Evolutionary conservation across 2,888 invertebrate genomes (phyloP).

Genomic region (Brachyptera risi): DNA sequence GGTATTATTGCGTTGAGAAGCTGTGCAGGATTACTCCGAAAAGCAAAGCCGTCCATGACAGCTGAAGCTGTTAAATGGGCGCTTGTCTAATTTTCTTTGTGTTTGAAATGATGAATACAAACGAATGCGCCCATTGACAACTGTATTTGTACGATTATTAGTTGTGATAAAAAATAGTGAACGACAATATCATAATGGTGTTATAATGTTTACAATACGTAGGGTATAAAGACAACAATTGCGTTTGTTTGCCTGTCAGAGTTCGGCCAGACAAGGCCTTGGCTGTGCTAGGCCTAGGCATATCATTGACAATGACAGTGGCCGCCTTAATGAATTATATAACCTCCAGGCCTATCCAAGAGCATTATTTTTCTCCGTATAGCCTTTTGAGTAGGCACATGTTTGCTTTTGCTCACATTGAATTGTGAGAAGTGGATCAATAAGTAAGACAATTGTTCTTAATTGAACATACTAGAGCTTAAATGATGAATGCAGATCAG

Average conservation of each 20-base stretch:
- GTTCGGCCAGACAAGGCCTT: not conserved
- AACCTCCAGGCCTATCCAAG: not conserved
- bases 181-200: not conserved
- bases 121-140: not conserved
- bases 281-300: too few relatives aligned
- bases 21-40: conserved; percentile 3
- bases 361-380: not conserved
- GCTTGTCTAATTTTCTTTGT: conserved; percentile 11
- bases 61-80: conserved; percentile 10
- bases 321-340: not conserved
- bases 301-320: conserved; percentile 25
- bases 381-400: too few relatives aligned
- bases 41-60: too few relatives aligned
- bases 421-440: too few relatives aligned
- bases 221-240: not conserved
- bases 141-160: not conserved
- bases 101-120: not conserved
- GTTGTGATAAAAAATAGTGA: not conserved
- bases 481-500: conserved; percentile 46
- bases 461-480: not conserved
- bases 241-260: not conserved
- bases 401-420: too few relatives aligned
- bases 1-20: conserved; percentile 9
- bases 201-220: not conserved
- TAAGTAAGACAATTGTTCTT: not conserved